phyloP scores from a whole-genome alignment of 2,888 invertebrate genomes.

The Biston betularia region DNA sequence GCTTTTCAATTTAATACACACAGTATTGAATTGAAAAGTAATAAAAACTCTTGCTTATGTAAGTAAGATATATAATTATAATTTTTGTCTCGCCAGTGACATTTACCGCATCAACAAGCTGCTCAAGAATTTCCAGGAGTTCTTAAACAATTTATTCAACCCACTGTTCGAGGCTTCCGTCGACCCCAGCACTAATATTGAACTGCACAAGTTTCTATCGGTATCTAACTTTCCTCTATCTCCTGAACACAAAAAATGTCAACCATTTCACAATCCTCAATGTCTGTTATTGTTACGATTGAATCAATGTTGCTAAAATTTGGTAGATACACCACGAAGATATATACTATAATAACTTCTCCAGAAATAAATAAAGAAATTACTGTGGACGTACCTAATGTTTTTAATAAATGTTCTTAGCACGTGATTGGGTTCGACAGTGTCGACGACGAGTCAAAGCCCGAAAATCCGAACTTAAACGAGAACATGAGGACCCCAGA shows the following conservation, averaged over 20 bases:
- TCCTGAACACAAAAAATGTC: conserved; percentile 47
- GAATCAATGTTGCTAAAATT: too few relatives aligned
- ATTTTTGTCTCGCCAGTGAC: conserved; percentile 88
- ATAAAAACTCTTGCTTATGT: not conserved
- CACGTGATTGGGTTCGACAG: conserved; percentile 99
- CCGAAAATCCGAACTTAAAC: conserved; percentile 97
- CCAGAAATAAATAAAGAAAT: not conserved
- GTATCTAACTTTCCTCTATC: conserved; percentile 44
- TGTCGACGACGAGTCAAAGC: conserved; percentile 99
- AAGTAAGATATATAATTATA: not conserved
- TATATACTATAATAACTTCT: not conserved
- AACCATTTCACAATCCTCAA: not conserved
- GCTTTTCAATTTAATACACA: too few relatives aligned
- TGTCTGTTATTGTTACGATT: not conserved
- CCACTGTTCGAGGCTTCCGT: conserved; percentile 97
- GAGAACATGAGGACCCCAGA: conserved; percentile 92
- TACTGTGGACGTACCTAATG: not conserved
- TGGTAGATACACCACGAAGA: too few relatives aligned
- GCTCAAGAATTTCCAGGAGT: conserved; percentile 96
- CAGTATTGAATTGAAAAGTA: not conserved
- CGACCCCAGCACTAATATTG: conserved; percentile 94
- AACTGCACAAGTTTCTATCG: conserved; percentile 91
- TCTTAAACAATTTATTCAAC: conserved; percentile 95
- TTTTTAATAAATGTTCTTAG: conserved; percentile 53
- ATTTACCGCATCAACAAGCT: conserved; percentile 95